Conservation (phyloP, 2,113 vertebrate species). For the Lepisosteus osseus region DNA sequence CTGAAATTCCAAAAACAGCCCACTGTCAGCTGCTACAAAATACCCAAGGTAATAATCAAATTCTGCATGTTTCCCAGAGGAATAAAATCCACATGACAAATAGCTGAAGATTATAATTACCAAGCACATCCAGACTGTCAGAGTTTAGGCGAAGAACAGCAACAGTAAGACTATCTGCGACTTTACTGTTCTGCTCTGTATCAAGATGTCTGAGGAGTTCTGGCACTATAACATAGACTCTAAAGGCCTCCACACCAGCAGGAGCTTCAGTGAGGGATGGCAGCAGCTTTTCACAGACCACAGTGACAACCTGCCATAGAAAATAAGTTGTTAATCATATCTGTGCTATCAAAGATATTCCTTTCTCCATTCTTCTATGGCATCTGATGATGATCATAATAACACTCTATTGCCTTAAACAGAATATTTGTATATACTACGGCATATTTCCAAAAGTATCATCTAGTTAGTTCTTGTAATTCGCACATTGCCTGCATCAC, state of each 20-base stretch:
- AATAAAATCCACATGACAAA: background rate
- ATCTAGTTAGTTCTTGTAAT: too few species aligned
- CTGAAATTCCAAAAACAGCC: too few species aligned
- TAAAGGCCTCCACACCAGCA: constrained; percentile 46
- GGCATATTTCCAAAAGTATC: too few species aligned
- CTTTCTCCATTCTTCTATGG: too few species aligned
- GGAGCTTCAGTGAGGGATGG: constrained; percentile 23
- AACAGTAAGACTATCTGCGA: constrained; percentile 17
- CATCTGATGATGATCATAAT: too few species aligned
- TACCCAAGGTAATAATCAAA: too few species aligned
- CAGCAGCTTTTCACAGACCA: constrained; percentile 31
- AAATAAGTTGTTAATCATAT: too few species aligned
- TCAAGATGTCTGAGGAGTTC: constrained; percentile 21
- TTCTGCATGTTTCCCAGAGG: background rate
- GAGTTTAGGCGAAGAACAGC: constrained; percentile 27
- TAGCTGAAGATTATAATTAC: constrained; percentile 26
- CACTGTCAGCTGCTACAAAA: too few species aligned
- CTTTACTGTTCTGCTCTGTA: accelerated
- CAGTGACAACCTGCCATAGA: constrained; percentile 7
- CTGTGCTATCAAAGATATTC: too few species aligned
- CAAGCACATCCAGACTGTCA: constrained; percentile 33
- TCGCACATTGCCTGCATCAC: too few species aligned
- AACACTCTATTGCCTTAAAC: too few species aligned
- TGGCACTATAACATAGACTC: constrained; percentile 53
- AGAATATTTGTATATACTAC: too few species aligned